Evolutionary conservation across 2,888 invertebrate species (phyloP), one percentile per base, ranked within the genome.

Genomic region (Drosophila setosimentum): DNA sequence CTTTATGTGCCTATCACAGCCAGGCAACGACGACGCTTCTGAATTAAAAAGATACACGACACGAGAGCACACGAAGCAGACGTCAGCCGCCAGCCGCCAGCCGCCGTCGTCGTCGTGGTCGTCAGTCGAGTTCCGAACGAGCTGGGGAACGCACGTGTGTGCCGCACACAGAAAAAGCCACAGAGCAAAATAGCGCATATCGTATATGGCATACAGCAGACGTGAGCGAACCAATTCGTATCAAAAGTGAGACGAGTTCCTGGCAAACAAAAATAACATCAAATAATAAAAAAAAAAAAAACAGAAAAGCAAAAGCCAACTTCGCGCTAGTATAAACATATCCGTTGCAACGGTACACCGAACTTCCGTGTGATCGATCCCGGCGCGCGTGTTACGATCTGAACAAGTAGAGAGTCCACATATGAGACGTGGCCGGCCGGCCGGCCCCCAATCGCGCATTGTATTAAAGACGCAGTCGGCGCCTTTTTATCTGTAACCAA

Each of bases 121-220:
- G 68, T 90, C 91, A 91, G 91, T 91, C 91, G 91, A 91, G 89
- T 84, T 76, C 90, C 91, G 91, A 91, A 84, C 87, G 91, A 87
- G 91, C 83, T 82, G 76, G 73, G 81, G 73, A 80, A 80, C 83
- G 89, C 89, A 91, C 89, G 91, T 90, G 83, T 82, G 65, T 81
- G 75, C 64, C 78, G 72, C 77, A 78, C 62, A 37, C 51, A 63
- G 54, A 63, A 49, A 29, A 30, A 64, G 51, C 37, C 33, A 40
- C 57, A 57, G 42, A 45, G 33, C 24, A 32, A 24, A 2, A n/a
- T 35, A 58, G 13, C 50, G 27, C 40, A 63, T 18, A 29, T 24
- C 21, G 37, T 49, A 59, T 18, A 32, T n/a, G 11, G 64, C 42
- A 32, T 27, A 18, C 18, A 45, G n/a, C 21, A 24, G 53, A 30